These are phyloP conservation scores for Stramonita haemastoma DNA, from an alignment of 2,888 invertebrate genomes.

Conservation along the genomic window DNA sequence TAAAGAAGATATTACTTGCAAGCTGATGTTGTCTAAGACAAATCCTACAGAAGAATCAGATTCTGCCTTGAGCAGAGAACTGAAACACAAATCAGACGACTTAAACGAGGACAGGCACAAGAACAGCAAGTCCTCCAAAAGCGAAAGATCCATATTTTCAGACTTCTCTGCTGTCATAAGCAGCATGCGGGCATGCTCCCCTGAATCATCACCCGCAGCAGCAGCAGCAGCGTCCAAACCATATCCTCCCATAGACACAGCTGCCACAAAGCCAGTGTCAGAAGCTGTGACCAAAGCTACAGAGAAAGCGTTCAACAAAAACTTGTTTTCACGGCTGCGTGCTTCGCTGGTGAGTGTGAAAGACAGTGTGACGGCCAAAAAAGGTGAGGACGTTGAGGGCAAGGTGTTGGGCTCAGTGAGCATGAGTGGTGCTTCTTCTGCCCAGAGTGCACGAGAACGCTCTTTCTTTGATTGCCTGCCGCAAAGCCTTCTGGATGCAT, in stretches of 20 bases:
- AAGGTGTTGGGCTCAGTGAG: background rate
- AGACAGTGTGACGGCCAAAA: background rate
- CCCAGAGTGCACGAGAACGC: constrained; percentile 11
- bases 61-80: background rate
- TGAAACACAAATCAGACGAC: background rate
- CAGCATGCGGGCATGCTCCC: background rate
- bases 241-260: background rate
- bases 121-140: background rate
- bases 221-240: no score
- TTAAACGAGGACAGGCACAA: background rate
- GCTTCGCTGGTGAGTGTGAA: constrained; percentile 4
- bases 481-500: constrained; percentile 16
- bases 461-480: constrained; percentile 40
- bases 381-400: background rate
- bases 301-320: constrained; percentile 2
- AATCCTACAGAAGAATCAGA: background rate
- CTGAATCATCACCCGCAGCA: background rate
- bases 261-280: background rate
- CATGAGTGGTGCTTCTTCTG: background rate
- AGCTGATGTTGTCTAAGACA: background rate
- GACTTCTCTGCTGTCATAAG: constrained; percentile 13
- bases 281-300: background rate
- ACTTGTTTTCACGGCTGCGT: background rate
- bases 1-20: background rate
- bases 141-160: constrained; percentile 4